Evolutionary conservation across 2,113 vertebrate species (phyloP).

Genomic region (Parus major): DNA sequence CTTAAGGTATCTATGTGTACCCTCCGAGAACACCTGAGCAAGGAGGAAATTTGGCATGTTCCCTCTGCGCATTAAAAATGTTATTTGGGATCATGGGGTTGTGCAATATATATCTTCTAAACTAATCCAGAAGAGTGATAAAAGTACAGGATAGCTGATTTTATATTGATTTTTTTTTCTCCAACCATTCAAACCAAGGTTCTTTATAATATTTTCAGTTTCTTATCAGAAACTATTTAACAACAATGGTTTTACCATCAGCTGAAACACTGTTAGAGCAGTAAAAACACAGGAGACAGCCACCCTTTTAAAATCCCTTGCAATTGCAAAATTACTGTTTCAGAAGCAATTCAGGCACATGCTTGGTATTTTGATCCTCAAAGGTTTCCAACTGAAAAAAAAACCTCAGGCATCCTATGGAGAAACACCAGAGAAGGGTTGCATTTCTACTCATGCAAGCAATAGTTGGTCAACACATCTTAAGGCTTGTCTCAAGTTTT

Average conservation of each 20-base stretch:
- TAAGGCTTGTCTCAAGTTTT: background rate
- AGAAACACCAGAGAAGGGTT: background rate
- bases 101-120: background rate
- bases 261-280: background rate
- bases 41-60: background rate
- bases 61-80: background rate
- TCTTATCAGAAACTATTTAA: background rate
- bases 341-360: background rate
- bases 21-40: background rate
- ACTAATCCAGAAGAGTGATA: background rate
- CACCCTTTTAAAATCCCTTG: background rate
- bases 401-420: background rate
- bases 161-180: background rate
- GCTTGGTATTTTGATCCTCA: background rate
- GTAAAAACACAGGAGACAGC: background rate
- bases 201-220: background rate
- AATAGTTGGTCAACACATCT: background rate
- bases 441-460: background rate
- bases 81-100: background rate
- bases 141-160: background rate
- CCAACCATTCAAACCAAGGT: background rate
- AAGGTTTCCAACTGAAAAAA: background rate
- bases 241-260: background rate
- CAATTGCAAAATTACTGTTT: background rate
- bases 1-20: background rate